Base-by-base conservation (phyloP, 2,888 invertebrate genomes). In the Harmothoe impar region DNA sequence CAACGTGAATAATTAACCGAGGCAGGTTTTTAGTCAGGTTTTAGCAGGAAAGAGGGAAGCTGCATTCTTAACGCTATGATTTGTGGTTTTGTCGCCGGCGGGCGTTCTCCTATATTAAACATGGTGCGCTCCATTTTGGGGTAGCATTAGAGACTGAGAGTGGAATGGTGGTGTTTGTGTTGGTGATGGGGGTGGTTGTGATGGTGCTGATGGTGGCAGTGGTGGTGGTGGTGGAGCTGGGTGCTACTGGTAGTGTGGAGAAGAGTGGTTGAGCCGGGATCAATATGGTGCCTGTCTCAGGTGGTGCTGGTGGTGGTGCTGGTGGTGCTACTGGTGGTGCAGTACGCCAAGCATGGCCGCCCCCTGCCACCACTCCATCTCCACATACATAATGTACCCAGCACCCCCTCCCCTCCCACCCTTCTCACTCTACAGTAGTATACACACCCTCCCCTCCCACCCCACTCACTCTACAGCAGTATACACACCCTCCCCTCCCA, bases 221-320 rank as follows among this genome's bases (percentile, higher is more conserved):
- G 72, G 72, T 12, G 5, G 25, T 3, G 72, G 31, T 29, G 72
- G 72, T 25, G 31, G 77, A 20, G 77, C 77, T 31, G 5, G 31
- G 77, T 77, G 77, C 77, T 31, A 7, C 17, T 77, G 29, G 31
- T 77, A 31, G 77, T 29, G 29, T 1, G 81, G 23, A 35, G 81
- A 17, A 20, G 81, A 29, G 17, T 81, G 81, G 81, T 33, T 33
- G 81, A 15, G 35, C 43, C 23, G 81, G 35, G 43, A 81, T 81
- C 81, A 81, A 81, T 81, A 81, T 81, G 81, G 35, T 35, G 33
- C 35, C 81, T 81, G 81, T 81, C 81, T 81, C 81, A 81, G 81
- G 81, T 81, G 81, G 81, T 81, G 81, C 33, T 81, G 81, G n/a
- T 33, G 23, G 35, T 35, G 81, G 81, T 81, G 81, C 35, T 81